Evolutionary conservation across 1,140 invertebrate species (phyloP).

Genomic region (Drosophila ironensis): DNA sequence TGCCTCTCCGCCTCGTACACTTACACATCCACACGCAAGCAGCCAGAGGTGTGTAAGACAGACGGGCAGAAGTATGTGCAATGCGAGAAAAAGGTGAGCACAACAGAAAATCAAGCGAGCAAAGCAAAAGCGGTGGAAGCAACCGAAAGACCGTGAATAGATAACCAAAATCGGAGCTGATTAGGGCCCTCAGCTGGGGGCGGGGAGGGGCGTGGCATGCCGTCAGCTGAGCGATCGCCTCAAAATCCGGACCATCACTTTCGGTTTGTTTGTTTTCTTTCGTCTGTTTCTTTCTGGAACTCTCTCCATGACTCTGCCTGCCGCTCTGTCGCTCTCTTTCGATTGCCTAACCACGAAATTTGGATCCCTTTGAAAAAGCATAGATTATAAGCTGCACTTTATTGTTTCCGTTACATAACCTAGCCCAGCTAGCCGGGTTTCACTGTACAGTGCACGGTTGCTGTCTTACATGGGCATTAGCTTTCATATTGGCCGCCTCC

Average conservation of each 20-base stretch:
- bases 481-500: conserved; percentile 17
- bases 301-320: too few species aligned
- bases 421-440: too few species aligned
- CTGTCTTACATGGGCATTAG: conserved; percentile 10
- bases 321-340: neutral
- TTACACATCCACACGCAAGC: neutral
- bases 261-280: conserved; percentile 27
- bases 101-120: conserved; percentile 68
- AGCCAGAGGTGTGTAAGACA: neutral
- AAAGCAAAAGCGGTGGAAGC: conserved; percentile 35
- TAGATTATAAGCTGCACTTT: too few species aligned
- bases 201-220: conserved; percentile 16
- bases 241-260: conserved; percentile 8
- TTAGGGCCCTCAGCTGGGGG: conserved; percentile 9
- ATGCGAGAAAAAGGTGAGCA: conserved; percentile 72
- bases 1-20: conserved; percentile 26
- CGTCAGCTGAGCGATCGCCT: conserved; percentile 13
- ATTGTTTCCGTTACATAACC: too few species aligned
- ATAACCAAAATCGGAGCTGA: conserved; percentile 15
- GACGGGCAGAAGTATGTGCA: conserved; percentile 18
- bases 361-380: too few species aligned
- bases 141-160: conserved; percentile 4
- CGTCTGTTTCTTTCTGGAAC: conserved; percentile 15
- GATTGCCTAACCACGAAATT: conserved; percentile 11
- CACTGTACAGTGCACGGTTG: conserved; percentile 8